A percentile compares a stretch with the other conserved stretches of the same genome.
These are phyloP conservation scores for Pentalonia nigronervosa DNA, from an alignment of 1,140 invertebrate species.

Conservation along the genomic window DNA sequence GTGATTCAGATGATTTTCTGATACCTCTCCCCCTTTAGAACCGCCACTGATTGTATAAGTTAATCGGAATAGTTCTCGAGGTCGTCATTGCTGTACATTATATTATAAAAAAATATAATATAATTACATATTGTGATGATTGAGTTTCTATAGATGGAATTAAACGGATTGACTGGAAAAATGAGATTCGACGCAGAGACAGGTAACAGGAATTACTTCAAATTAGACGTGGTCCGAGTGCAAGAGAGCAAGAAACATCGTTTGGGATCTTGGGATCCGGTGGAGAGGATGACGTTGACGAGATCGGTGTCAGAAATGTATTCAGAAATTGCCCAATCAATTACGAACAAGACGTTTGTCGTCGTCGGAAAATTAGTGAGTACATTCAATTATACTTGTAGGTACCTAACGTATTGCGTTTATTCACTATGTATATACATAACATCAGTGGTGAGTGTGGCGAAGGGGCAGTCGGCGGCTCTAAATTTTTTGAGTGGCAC, in stretches of 20 bases:
- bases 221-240: conserved; percentile 88
- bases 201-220: conserved; percentile 89
- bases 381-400: conserved; percentile 53
- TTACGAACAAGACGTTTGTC: conserved; percentile 90
- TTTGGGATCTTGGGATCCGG: conserved; percentile 89
- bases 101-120: too few relatives aligned
- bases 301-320: conserved; percentile 82
- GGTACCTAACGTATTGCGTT: too few relatives aligned
- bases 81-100: background rate
- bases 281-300: conserved; percentile 88
- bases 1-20: too few relatives aligned
- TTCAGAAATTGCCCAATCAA: conserved; percentile 82
- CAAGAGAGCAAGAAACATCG: conserved; percentile 80
- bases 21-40: too few relatives aligned
- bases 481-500: too few relatives aligned
- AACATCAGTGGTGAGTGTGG: too few relatives aligned
- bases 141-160: conserved; percentile 75
- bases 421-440: background rate
- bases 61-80: background rate
- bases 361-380: conserved; percentile 91
- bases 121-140: background rate
- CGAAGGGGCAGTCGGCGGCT: too few relatives aligned
- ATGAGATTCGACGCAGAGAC: conserved; percentile 94
- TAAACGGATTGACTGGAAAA: conserved; percentile 88
- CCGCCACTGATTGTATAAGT: too few relatives aligned